Percentiles rank a stretch among this genome's conserved stretches.
Conservation (phyloP, 2,888 invertebrate species). For the Leptopilina myrica region DNA sequence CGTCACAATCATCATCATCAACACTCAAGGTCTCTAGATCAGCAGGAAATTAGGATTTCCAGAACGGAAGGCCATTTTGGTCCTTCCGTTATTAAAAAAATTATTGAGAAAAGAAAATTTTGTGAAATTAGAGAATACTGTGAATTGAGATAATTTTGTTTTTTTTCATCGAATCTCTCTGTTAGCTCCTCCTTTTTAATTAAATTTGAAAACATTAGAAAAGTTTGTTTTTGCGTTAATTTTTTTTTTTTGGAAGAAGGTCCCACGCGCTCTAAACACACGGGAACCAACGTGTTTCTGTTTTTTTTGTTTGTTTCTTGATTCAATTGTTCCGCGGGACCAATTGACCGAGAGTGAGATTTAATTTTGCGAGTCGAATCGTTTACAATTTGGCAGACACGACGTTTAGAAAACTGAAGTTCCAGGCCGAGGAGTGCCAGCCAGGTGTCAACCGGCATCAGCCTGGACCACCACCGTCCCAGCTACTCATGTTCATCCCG, state of each 20-base stretch:
- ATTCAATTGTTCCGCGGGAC: too few relatives aligned
- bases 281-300: too few relatives aligned
- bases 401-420: constrained; percentile 35
- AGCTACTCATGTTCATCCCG: constrained; percentile 91
- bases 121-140: neutral
- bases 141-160: too few relatives aligned
- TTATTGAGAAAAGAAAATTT: constrained; percentile 43
- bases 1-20: constrained; percentile 26
- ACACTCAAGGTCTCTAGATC: neutral
- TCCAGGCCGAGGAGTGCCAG: constrained; percentile 49
- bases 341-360: too few relatives aligned
- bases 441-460: constrained; percentile 62
- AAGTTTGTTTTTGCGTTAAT: too few relatives aligned
- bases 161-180: too few relatives aligned
- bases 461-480: constrained; percentile 71
- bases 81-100: constrained; percentile 22
- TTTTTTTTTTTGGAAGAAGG: too few relatives aligned
- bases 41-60: neutral
- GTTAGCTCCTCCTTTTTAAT: too few relatives aligned
- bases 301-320: too few relatives aligned
- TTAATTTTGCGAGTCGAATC: neutral
- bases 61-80: constrained; percentile 32
- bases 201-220: too few relatives aligned
- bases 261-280: too few relatives aligned
- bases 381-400: neutral